Evolutionary conservation across 2,888 invertebrate genomes (phyloP), one percentile per base, ranked within the genome.

Genomic region (Andrena chrysosceles): DNA sequence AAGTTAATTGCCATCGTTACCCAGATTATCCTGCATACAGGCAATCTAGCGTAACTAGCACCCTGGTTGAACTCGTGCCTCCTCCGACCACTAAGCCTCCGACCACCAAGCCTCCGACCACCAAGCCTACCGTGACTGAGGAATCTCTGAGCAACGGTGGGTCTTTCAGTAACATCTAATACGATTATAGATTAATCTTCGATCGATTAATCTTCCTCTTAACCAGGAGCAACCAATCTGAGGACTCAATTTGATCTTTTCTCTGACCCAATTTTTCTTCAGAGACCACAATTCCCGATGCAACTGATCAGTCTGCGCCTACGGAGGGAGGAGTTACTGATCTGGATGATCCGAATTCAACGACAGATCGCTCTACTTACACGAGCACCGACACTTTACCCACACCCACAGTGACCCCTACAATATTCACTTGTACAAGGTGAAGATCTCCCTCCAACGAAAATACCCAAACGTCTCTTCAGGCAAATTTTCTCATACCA

Each of bases 1-100:
- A 98, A 95, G 93, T 95, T 0, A 95, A 96, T 69, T 98, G 98
- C 91, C 93, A n/a, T 0, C 7, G 3, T 1, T 23, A 42, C 8
- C 29, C 7, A 6, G 42, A 63, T 13, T 66, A 20, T 64, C 13
- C 52, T 0, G 0, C 52, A 2, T 60, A 67, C 42, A n/a, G 54
- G 1, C 10, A 26, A 13, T 4, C 20, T 6, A n/a, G 13, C 3
- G 6, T 26, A 10, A 0, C 13, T 13, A 13, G 13, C n/a, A 2
- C 7, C 2, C 64, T 74, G 0, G 8, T n/a, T 0, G 2, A 71
- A 33, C 0, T 2, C 0, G 6, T 26, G 4, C 7, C 35, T 0
- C 1, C 26, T 10, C 1, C 0, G 1, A 13, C 13, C 2, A 10
- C 0, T 0, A 13, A 69, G 0, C 16, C 48, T 8, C 42, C n/a